Conservation (phyloP, 2,797 vertebrate genomes). For the Scyliorhinus canicula region DNA sequence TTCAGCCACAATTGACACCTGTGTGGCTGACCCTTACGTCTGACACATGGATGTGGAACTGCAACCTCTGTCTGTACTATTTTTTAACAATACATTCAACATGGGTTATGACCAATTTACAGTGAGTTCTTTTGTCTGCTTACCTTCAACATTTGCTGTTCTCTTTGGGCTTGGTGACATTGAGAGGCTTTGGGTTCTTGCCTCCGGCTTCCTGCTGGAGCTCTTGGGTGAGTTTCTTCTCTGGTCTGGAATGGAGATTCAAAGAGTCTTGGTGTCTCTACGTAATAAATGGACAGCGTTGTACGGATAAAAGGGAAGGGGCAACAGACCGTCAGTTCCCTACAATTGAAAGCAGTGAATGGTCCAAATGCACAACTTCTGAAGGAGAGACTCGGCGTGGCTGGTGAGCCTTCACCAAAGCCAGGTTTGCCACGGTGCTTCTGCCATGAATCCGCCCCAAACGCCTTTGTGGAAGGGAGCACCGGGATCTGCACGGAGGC, state of each 20-base stretch:
- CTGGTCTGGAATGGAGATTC: not conserved
- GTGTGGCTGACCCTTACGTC: not conserved
- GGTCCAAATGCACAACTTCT: not conserved
- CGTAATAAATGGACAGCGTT: not conserved
- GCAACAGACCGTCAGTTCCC: not conserved
- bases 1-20: not conserved
- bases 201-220: not conserved
- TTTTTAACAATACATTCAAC: not conserved
- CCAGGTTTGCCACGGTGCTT: not conserved
- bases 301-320: not conserved
- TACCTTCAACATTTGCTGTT: slow-evolving; percentile 45
- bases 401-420: not conserved
- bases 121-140: not conserved
- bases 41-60: not conserved
- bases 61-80: not conserved
- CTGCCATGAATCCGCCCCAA: too few species aligned
- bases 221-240: not conserved
- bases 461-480: too few species aligned
- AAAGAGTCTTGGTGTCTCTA: not conserved
- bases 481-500: not conserved
- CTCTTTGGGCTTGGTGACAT: not conserved
- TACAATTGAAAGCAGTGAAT: not conserved
- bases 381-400: not conserved
- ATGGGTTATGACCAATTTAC: not conserved
- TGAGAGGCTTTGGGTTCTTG: slow-evolving; percentile 33